Evolutionary conservation across 2,113 vertebrate genomes (phyloP).

Genomic region (Rhinolophus ferrumequinum): DNA sequence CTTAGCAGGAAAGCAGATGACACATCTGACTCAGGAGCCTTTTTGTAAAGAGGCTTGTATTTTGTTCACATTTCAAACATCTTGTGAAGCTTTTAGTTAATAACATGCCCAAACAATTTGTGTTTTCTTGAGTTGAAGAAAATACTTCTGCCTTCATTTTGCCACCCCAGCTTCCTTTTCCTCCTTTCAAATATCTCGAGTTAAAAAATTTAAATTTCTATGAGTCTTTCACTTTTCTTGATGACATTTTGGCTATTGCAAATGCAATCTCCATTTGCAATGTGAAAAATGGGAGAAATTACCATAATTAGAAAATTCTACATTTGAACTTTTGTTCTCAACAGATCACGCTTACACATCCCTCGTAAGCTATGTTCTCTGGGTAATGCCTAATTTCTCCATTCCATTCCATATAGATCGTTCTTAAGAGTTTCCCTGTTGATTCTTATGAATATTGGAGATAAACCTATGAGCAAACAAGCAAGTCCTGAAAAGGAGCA

Average conservation of each 20-base stretch:
- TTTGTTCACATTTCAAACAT: not conserved
- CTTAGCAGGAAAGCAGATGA: not conserved
- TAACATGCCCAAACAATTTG: not conserved
- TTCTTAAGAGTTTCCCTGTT: not conserved
- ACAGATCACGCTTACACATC: not conserved
- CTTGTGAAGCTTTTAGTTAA: not conserved
- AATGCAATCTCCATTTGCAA: not conserved
- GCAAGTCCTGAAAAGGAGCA: not conserved
- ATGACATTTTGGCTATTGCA: not conserved
- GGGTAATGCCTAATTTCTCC: not conserved
- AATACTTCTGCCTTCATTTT: not conserved
- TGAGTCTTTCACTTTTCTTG: not conserved
- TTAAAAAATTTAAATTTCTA: conserved; percentile 8
- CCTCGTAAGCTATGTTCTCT: not conserved
- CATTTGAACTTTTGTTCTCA: not conserved
- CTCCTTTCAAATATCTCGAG: conserved; percentile 34
- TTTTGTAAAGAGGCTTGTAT: not conserved
- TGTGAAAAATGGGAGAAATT: not conserved
- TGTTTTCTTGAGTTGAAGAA: conserved; percentile 40
- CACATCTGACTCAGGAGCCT: not conserved
- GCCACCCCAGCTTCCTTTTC: not conserved
- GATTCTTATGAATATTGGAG: not conserved
- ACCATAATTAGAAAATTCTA: not conserved
- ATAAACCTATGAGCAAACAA: not conserved
- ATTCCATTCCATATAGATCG: not conserved